Base-by-base conservation (phyloP, 2,113 vertebrate species). In the Tupaia chinensis region DNA sequence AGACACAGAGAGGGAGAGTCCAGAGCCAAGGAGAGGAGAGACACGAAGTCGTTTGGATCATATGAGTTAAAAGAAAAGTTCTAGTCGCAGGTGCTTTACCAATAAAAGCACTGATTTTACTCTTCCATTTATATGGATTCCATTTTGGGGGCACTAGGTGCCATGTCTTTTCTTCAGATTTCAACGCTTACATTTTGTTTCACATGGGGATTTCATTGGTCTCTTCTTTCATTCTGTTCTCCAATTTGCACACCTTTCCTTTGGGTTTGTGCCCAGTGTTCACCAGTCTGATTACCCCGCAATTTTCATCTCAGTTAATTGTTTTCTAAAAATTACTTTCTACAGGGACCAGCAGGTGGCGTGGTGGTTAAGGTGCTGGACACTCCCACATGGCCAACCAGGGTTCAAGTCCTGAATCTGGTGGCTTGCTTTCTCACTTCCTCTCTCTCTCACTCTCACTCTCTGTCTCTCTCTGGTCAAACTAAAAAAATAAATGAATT, bases 191-290 rank as follows among this genome's bases (percentile, higher is more conserved):
- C 14, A 14, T 29, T 87, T 80, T 22, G 29, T 86, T 69, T 61
- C 14, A 54, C 17, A 5, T 61, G 22, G 58, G 25, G 20, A 32
- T 70, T 83, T 89, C 20, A 27, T 58, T 77, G 54, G 27, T 22
- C 12, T 3, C 11, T 54, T 77, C 16, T 53, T 81, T 69, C n/a
- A 22, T 13, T 61, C 63, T 82, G 2, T 44, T 79, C 73, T 84
- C 25, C 1, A 19, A 32, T 25, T 95, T 87, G 9, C 14, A 4
- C 34, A 27, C 22, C 34, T 93, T 88, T 44, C 23, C 1, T 89
- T 77, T 82, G 78, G 27, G n/a, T 27, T 88, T 66, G 27, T 74
- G 96, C 95, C 34, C 10, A 81, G 58, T 58, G 68, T 44, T 65
- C 13, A 58, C 20, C 69, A 77, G 10, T 22, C n/a, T 86, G 60